A percentile compares a stretch with the other conserved stretches of the same genome.
These are phyloP conservation scores for Drosophila gunungcola DNA, from an alignment of 1,140 invertebrate species.

Conservation along the genomic window DNA sequence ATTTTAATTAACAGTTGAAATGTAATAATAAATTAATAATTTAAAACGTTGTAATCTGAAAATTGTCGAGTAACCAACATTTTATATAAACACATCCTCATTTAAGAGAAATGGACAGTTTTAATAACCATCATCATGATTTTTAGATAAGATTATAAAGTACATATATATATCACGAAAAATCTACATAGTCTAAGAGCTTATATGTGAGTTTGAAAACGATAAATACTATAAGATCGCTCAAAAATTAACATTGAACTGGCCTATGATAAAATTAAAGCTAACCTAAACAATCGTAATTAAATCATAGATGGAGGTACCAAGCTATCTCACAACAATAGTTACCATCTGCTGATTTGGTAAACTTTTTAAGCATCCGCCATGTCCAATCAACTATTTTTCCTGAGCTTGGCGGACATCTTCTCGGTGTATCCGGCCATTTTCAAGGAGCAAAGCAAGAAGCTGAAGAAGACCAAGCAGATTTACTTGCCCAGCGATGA, in stretches of 20 bases:
- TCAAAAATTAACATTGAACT: no score
- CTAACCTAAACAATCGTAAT: no score
- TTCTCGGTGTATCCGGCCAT: constrained; percentile 84
- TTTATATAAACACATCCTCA: background rate
- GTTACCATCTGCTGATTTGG: background rate
- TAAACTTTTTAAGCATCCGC: background rate
- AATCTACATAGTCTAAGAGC: background rate
- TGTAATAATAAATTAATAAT: background rate
- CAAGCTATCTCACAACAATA: background rate
- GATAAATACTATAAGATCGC: no score
- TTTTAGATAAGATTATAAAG: background rate
- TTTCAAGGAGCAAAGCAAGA: constrained; percentile 70
- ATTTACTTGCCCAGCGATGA: constrained; percentile 89
- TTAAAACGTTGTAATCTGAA: background rate
- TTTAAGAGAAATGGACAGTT: constrained; percentile 2
- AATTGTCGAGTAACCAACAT: background rate
- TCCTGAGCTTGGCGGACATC: constrained; percentile 82
- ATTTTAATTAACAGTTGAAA: background rate
- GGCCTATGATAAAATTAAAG: no score
- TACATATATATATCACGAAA: background rate
- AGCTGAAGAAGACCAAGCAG: constrained; percentile 69
- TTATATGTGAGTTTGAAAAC: no score
- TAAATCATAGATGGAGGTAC: no score
- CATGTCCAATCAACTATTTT: constrained; percentile 82
- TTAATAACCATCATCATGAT: background rate